These are phyloP conservation scores for Prionchulus punctatus DNA, from an alignment of 2,888 invertebrate genomes.

Conservation along the genomic window DNA sequence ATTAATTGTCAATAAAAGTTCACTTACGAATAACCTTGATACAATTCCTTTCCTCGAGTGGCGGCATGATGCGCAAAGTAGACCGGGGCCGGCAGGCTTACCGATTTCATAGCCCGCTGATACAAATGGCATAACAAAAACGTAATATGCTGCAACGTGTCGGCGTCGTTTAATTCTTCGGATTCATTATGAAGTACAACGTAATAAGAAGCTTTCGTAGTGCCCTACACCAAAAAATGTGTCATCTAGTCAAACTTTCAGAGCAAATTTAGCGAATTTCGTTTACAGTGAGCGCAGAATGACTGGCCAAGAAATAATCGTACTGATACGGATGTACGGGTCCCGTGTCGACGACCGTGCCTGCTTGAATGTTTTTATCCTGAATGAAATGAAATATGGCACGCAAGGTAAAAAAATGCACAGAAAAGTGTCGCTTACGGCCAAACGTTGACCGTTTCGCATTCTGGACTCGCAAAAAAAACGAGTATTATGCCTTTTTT, in stretches of 20 bases:
- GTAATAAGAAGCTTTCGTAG: background rate
- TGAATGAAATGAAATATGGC: background rate
- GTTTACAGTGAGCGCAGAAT: background rate
- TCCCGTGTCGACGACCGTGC: constrained; percentile 2
- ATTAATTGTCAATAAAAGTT: background rate
- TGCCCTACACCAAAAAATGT: background rate
- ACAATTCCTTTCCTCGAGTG: background rate
- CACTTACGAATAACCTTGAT: background rate
- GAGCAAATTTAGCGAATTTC: background rate
- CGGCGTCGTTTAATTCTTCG: background rate
- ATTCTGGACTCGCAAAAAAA: background rate
- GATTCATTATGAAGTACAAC: background rate
- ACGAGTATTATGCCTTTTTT: constrained; percentile 3
- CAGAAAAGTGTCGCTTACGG: background rate
- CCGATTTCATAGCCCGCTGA: background rate
- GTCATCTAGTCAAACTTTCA: background rate
- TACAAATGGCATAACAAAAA: background rate
- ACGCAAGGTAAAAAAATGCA: too few relatives aligned
- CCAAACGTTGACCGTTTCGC: background rate
- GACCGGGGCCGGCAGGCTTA: background rate
- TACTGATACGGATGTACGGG: background rate
- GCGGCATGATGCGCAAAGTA: background rate
- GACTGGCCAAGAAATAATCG: background rate
- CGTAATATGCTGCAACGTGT: background rate
- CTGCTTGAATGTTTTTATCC: constrained; percentile 1